phyloP scores from a whole-genome alignment of 2,888 invertebrate species.

The Corythucha ciliata region DNA sequence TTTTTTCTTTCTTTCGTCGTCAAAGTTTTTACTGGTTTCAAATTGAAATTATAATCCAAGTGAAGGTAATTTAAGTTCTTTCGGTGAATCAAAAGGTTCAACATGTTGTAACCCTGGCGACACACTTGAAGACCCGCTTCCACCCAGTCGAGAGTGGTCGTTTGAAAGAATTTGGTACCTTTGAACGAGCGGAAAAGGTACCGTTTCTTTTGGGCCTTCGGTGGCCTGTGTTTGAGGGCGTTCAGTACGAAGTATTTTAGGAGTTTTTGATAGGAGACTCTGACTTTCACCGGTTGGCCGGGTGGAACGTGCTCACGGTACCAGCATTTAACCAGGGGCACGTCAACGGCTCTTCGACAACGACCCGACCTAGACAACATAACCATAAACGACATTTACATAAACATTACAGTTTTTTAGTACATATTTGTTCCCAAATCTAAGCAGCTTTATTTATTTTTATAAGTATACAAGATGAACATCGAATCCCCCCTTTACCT shows the following conservation, averaged over 20 bases:
- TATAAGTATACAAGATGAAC: too few relatives aligned
- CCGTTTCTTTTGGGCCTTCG: constrained; percentile 98
- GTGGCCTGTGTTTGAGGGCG: constrained; percentile 91
- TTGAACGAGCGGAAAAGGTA: constrained; percentile 98
- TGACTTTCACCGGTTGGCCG: constrained; percentile 87
- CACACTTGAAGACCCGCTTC: constrained; percentile 98
- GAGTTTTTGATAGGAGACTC: constrained; percentile 97
- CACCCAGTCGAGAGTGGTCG: constrained; percentile 98
- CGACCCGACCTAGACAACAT: constrained; percentile 61
- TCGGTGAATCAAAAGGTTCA: constrained; percentile 95
- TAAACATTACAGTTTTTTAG: too few relatives aligned
- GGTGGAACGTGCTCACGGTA: constrained; percentile 90
- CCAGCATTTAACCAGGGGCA: constrained; percentile 97
- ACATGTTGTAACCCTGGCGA: constrained; percentile 98
- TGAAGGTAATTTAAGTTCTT: constrained; percentile 99
- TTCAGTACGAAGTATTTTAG: constrained; percentile 97
- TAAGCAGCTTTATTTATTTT: too few relatives aligned
- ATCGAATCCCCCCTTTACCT: too few relatives aligned
- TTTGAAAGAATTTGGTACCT: constrained; percentile 99
- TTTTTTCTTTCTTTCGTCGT: constrained; percentile 99
- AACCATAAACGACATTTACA: too few relatives aligned
- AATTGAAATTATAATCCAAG: constrained; percentile 98
- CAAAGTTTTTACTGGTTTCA: constrained; percentile 98
- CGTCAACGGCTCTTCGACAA: constrained; percentile 87
- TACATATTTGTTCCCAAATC: too few relatives aligned